These are phyloP conservation scores for Fregata magnificens DNA, from an alignment of 2,113 vertebrate genomes.

Conservation along the genomic window DNA sequence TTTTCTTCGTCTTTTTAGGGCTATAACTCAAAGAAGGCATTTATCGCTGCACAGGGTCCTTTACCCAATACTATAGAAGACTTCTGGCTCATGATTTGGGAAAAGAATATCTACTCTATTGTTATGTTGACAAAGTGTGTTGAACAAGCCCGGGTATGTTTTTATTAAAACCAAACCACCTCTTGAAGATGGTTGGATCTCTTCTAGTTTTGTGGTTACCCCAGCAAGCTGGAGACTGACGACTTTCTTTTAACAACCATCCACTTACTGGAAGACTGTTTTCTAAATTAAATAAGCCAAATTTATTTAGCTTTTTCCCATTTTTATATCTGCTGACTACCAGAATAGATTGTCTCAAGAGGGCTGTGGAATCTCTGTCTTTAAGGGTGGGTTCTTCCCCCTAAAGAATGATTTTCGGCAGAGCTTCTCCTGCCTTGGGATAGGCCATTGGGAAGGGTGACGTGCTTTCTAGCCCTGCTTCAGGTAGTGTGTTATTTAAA, in stretches of 20 bases:
- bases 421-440: not conserved
- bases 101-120: conserved; percentile 86
- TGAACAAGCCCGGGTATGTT: conserved; percentile 89
- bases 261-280: not conserved
- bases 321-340: not conserved
- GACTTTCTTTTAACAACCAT: not conserved
- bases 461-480: not conserved
- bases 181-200: not conserved
- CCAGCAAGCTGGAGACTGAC: not conserved
- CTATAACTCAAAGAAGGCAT: conserved; percentile 87
- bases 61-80: conserved; percentile 87
- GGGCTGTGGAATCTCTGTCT: accelerated
- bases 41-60: conserved; percentile 94
- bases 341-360: not conserved
- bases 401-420: not conserved
- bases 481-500: not conserved
- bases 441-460: not conserved
- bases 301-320: not conserved
- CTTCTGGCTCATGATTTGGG: conserved; percentile 98
- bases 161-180: conserved; percentile 69
- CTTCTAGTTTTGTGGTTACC: not conserved
- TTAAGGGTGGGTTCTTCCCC: not conserved
- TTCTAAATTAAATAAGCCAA: not conserved
- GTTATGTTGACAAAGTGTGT: conserved; percentile 96
- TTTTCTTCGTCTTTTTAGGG: conserved; percentile 74